Conservation (phyloP, 2,888 invertebrate species). For the Hylaea fasciaria region DNA sequence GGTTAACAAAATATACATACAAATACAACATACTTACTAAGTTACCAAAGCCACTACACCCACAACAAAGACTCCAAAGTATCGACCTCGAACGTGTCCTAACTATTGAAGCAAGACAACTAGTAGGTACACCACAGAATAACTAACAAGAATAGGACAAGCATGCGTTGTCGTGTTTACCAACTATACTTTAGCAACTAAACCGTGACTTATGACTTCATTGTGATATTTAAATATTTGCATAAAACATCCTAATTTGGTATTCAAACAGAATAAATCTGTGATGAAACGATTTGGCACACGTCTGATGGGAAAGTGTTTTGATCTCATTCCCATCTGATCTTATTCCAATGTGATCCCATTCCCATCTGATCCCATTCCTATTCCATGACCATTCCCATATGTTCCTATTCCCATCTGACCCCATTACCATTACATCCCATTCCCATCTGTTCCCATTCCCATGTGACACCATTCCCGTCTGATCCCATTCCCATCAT, state of each 20-base stretch:
- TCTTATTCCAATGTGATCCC: no score
- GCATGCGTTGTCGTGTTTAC: slow-evolving; percentile 15
- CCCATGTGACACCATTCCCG: no score
- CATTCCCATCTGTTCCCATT: no score
- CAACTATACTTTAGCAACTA: slow-evolving; percentile 3
- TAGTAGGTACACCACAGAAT: neutral
- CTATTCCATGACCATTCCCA: no score
- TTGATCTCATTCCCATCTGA: neutral
- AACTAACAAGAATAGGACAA: no score
- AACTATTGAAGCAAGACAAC: slow-evolving; percentile 45
- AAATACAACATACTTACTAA: neutral
- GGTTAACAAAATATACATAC: neutral
- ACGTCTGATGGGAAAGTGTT: neutral
- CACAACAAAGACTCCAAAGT: slow-evolving; percentile 12
- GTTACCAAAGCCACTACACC: slow-evolving; percentile 7
- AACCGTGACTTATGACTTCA: slow-evolving; percentile 27
- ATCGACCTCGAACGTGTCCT: slow-evolving; percentile 20
- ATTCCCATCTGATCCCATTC: no score
- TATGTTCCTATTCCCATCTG: no score
- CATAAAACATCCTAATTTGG: slow-evolving; percentile 27
- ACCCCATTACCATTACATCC: no score
- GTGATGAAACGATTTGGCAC: slow-evolving; percentile 15
- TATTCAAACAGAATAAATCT: slow-evolving; percentile 19
- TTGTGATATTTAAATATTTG: slow-evolving; percentile 18
- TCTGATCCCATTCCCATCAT: no score